A percentile compares a stretch with the other conserved stretches of the same genome.
phyloP scores from a whole-genome alignment of 2,888 invertebrate genomes.

The Norana najaformis region DNA sequence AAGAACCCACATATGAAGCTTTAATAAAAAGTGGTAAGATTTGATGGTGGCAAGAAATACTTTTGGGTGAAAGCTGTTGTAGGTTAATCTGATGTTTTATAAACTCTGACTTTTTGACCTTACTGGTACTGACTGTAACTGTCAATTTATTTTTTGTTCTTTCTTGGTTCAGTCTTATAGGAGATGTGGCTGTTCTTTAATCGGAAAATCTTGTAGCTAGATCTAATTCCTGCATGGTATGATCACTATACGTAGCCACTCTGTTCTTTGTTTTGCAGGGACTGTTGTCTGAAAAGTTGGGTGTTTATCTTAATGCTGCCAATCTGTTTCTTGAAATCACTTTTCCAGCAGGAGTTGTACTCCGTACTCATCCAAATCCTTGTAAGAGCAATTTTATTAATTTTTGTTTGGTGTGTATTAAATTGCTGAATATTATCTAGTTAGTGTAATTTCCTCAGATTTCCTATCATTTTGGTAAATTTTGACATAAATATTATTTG shows the following conservation, averaged over 20 bases:
- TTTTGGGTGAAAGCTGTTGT: neutral
- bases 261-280: slow-evolving; percentile 46
- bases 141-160: too few relatives aligned
- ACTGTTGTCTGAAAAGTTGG: slow-evolving; percentile 52
- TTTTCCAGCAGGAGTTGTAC: slow-evolving; percentile 58
- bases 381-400: slow-evolving; percentile 45
- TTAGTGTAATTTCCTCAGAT: too few relatives aligned
- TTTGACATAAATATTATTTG: too few relatives aligned
- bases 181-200: neutral
- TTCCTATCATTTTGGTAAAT: too few relatives aligned
- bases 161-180: too few relatives aligned
- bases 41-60: neutral
- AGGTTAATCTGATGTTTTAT: too few relatives aligned
- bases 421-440: too few relatives aligned
- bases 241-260: neutral
- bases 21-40: neutral
- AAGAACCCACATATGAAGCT: neutral
- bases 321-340: slow-evolving; percentile 53
- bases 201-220: neutral
- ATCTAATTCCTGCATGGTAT: neutral
- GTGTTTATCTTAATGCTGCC: slow-evolving; percentile 49
- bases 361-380: slow-evolving; percentile 59
- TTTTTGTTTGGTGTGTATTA: neutral
- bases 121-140: too few relatives aligned
- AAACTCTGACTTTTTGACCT: too few relatives aligned